Evolutionary conservation across 2,888 invertebrate genomes (phyloP), one percentile per base, ranked within the genome.

Genomic region (Sipha maydis): DNA sequence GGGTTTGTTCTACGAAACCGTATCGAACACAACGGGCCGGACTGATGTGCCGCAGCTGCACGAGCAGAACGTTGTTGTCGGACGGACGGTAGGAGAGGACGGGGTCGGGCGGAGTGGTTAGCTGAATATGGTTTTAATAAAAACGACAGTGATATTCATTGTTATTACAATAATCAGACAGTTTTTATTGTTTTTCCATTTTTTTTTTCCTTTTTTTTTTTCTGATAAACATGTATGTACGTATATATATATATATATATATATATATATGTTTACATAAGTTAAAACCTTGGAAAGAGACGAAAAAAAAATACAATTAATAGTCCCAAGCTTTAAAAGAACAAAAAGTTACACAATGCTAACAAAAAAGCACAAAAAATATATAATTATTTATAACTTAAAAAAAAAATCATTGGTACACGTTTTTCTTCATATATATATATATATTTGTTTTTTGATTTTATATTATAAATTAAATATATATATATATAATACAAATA

Each of bases 111-210:
- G 28, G 8, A 3, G 41, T 3, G 0, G 3, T 21, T 3, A 25
- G 61, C 17, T 69, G n/a, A 3, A 31, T 14, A 28, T 1, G 78
- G 31, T 28, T 54, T 77, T 54, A 83, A 83, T 83, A 83, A 83
- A 83, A 71, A 83, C 83, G 34, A 83, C 83, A 83, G 83, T 83
- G 31, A 8, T 83, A 54, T 83, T 61, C 25, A 61, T 79, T 38
- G 25, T 73, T 25, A 77, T 76, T 88, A 82, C 88, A 88, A 88
- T 88, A 88, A 88, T 88, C 88, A 88, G 88, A 80, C 80, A 86
- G 78, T 88, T 82, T 86, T 85, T 82, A 75, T 82, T 86, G 14
- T 86, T 80, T 80, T 77, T 79, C 67, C 48, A 38, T 79, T 28
- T 86, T 86, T 11, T 69, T 85, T 73, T 67, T 61, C 61, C 28